These are phyloP conservation scores for Xylocopa sonorina DNA, from an alignment of 1,140 invertebrate species.

Conservation along the genomic window DNA sequence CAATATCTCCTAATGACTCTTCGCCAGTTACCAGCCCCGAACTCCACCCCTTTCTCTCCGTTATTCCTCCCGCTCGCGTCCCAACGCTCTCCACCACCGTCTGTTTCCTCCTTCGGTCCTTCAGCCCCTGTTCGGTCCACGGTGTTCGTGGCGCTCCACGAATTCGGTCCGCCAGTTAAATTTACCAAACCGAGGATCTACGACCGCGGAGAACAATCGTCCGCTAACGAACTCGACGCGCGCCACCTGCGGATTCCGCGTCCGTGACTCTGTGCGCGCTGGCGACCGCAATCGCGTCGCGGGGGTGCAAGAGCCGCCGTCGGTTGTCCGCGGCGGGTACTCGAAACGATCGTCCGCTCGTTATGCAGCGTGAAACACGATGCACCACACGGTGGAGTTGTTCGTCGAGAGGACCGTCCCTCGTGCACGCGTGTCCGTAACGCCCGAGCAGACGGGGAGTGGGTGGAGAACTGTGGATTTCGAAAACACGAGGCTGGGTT, in stretches of 20 bases:
- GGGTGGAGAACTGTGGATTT: neutral
- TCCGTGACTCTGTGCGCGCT: neutral
- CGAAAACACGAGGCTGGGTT: neutral
- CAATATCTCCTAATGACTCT: constrained; percentile 66
- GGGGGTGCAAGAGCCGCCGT: neutral
- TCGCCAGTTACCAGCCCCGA: constrained; percentile 14
- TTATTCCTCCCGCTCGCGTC: no score
- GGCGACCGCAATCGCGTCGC: constrained; percentile 8
- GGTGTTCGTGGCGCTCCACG: neutral
- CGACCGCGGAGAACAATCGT: constrained; percentile 69
- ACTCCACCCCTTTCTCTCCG: constrained; percentile 7
- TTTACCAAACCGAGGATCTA: constrained; percentile 39
- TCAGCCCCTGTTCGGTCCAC: neutral
- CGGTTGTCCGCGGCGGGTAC: neutral
- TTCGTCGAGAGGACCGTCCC: neutral
- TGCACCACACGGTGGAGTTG: neutral
- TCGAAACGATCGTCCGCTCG: neutral
- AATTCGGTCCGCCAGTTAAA: constrained; percentile 19
- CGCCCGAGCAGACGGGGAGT: neutral
- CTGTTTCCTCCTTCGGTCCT: neutral
- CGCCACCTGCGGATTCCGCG: constrained; percentile 23
- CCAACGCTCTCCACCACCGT: neutral
- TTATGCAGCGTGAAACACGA: neutral
- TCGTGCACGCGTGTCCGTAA: no score
- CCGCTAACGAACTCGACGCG: constrained; percentile 70